Base-by-base conservation (phyloP, 2,113 vertebrate species). In the Struthidea cinerea region DNA sequence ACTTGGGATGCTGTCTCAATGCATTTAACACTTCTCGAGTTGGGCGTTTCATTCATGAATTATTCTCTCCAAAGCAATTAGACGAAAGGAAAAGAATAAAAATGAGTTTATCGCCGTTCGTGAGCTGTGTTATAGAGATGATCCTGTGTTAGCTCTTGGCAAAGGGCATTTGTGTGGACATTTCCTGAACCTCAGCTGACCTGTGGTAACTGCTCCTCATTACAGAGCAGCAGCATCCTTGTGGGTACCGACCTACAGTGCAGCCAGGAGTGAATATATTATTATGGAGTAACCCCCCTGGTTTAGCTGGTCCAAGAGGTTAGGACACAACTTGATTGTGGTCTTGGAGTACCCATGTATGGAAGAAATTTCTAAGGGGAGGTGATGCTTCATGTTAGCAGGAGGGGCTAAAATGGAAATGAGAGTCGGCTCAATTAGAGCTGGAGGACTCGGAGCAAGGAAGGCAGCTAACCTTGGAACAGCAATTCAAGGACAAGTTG, bases 401-500 rank as follows among this genome's bases (percentile, higher is more conserved):
- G 83, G 53, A 93, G 70, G 71, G 76, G 79, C 74, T 80, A 37
- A 14, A n/a, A 12, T 60, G 63, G 88, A 75, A 92, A 74, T 0
- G 2, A 67, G 78, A 91, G 26, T 59, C 60, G 35, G 70, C 69
- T 91, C 86, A 94, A 69, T 90, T 84, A 82, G 63, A 86, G 75
- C 79, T 74, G 47, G 37, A 92, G 47, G 52, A 59, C 71, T 78
- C 1, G 3, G 71, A 92, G 47, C 68, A 81, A 75, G 64, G 59
- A 44, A 84, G 60, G 79, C 49, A 68, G 76, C 56, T 93, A 79
- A 90, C 93, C 85, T 95, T 96, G 85, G 78, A 84, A 10, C 24
- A 37, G 68, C 30, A 73, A 70, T 67, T 60, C 67, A 94, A 95
- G 90, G 92, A 57, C 68, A 56, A 56, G 79, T 4, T 68, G 85